Percentiles rank a stretch among this genome's conserved stretches.
Conservation (phyloP, 2,113 vertebrate genomes). For the Psilopogon haemacephalus region DNA sequence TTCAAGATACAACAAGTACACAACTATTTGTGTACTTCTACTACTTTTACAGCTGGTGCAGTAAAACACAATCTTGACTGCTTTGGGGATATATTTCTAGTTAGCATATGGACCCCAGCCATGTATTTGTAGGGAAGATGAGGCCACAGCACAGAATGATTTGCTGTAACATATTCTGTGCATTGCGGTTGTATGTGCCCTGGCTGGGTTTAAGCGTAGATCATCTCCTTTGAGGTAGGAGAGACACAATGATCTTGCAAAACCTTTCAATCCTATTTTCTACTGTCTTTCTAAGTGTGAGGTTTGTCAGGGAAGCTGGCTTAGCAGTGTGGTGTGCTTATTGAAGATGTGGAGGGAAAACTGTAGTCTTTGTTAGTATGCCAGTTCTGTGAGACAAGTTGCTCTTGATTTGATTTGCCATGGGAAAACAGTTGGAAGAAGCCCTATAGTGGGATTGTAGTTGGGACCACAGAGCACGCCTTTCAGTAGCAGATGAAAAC, state of each 20-base stretch:
- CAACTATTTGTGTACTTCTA: background rate
- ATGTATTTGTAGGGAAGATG: background rate
- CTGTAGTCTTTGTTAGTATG: background rate
- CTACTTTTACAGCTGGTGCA: background rate
- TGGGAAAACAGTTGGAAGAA: background rate
- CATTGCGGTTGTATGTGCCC: background rate
- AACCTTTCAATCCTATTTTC: background rate
- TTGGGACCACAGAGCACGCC: background rate
- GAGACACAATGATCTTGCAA: rapidly evolving
- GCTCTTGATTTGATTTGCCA: background rate
- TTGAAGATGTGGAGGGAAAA: background rate
- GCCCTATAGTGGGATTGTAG: background rate
- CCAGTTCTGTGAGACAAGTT: background rate
- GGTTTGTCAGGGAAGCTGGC: background rate
- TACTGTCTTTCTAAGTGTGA: background rate
- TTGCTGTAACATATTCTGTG: background rate
- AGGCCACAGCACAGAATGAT: background rate
- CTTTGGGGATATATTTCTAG: background rate
- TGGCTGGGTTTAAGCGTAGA: background rate
- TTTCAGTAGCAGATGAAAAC: background rate
- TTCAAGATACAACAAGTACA: background rate
- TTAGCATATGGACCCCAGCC: too few relatives aligned
- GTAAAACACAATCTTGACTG: background rate
- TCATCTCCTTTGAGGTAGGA: background rate
- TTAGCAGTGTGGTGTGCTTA: background rate